Percentiles rank a stretch among this genome's conserved stretches.
Evolutionary conservation across 2,888 invertebrate genomes (phyloP).

Genomic region (Thelaira solivaga): DNA sequence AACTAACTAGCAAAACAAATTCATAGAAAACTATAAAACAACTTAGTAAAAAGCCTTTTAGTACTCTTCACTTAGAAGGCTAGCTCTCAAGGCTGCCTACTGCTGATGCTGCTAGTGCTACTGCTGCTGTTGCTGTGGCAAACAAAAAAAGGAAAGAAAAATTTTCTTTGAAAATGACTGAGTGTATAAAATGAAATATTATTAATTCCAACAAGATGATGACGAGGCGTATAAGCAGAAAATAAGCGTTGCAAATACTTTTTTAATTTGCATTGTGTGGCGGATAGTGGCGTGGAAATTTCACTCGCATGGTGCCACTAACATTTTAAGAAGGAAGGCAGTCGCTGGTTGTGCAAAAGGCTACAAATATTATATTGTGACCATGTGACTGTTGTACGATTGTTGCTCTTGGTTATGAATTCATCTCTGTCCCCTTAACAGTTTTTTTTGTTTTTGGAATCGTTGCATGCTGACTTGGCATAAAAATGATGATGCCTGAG

Average conservation of each 20-base stretch:
- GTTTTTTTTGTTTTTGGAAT: no score
- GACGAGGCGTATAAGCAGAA: conserved; percentile 63
- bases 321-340: conserved; percentile 36
- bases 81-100: no score
- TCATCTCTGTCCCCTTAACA: not conserved
- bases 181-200: conserved; percentile 50
- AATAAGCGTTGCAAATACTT: conserved; percentile 56
- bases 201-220: conserved; percentile 62
- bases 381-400: conserved; percentile 31
- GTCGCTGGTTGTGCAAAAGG: conserved; percentile 13
- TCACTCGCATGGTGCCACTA: conserved; percentile 10
- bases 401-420: conserved; percentile 33
- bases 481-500: conserved; percentile 25
- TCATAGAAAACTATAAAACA: not conserved
- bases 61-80: not conserved
- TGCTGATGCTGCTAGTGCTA: no score
- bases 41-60: not conserved
- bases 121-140: not conserved
- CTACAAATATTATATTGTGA: no score
- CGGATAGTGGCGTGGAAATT: conserved; percentile 28
- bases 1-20: not conserved
- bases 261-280: conserved; percentile 24
- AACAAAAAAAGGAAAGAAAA: conserved; percentile 23
- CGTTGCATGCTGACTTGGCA: conserved; percentile 46
- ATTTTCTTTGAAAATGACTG: conserved; percentile 18